Conservation (phyloP, 2,113 vertebrate genomes). For the Vidua macroura region DNA sequence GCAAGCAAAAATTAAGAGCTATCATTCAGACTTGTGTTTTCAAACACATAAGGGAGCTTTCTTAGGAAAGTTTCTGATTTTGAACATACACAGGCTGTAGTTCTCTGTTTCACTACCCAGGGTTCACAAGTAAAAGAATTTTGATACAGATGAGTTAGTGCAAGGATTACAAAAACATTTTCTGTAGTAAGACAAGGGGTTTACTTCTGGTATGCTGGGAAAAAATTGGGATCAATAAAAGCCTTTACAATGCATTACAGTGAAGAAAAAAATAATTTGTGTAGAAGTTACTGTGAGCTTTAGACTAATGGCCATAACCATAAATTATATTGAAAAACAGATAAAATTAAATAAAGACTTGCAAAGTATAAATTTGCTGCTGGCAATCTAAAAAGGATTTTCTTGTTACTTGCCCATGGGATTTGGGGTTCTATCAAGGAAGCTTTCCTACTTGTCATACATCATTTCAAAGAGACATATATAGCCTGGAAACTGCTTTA, state of each 20-base stretch:
- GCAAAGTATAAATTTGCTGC: constrained; percentile 64
- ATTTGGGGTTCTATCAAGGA: constrained; percentile 58
- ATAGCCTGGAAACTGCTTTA: constrained; percentile 82
- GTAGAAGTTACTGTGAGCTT: constrained; percentile 52
- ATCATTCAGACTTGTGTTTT: background rate
- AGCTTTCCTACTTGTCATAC: constrained; percentile 82
- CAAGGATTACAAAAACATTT: constrained; percentile 48
- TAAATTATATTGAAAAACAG: constrained; percentile 61
- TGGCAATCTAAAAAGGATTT: constrained; percentile 72
- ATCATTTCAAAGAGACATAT: constrained; percentile 89
- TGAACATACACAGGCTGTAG: background rate
- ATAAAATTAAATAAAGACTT: constrained; percentile 70
- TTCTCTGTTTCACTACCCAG: background rate
- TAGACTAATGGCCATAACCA: constrained; percentile 49
- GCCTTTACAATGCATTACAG: constrained; percentile 32
- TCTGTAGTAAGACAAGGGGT: constrained; percentile 16
- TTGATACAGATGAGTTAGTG: background rate
- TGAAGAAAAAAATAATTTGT: constrained; percentile 64
- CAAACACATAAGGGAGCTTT: background rate
- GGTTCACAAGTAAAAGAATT: constrained; percentile 12
- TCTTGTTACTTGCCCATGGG: constrained; percentile 64
- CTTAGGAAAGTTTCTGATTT: background rate
- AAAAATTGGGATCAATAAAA: constrained; percentile 43
- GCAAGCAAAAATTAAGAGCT: background rate
- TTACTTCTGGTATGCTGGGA: background rate